phyloP scores from a whole-genome alignment of 2,888 invertebrate species.

The Pollenia angustigena region DNA sequence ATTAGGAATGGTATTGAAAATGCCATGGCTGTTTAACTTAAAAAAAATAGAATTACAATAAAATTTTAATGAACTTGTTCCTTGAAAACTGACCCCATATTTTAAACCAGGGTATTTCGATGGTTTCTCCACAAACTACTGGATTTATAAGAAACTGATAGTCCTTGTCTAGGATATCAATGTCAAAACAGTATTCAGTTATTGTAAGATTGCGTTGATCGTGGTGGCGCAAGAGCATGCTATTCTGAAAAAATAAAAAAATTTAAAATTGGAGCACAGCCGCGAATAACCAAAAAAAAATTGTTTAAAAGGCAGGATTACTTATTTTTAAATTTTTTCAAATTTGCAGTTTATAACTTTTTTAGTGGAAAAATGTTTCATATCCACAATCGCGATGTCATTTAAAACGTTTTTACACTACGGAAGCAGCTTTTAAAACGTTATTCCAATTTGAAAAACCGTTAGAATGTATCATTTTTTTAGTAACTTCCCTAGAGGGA shows the following conservation, averaged over 20 bases:
- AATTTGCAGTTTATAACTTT: no score
- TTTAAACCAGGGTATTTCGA: constrained; percentile 50
- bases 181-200: constrained; percentile 61
- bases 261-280: no score
- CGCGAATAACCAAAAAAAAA: no score
- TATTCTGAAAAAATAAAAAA: constrained; percentile 25
- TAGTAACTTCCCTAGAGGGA: no score
- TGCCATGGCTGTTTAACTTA: constrained; percentile 46
- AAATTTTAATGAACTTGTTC: neutral
- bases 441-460: no score
- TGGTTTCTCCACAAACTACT: constrained; percentile 40
- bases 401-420: no score
- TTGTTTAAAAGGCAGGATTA: no score
- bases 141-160: constrained; percentile 52
- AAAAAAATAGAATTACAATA: neutral
- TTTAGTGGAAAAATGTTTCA: no score
- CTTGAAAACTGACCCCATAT: constrained; percentile 30
- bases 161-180: neutral
- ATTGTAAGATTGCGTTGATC: constrained; percentile 12
- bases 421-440: no score
- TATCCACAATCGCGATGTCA: no score
- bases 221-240: constrained; percentile 33
- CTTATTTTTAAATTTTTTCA: no score
- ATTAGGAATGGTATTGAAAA: constrained; percentile 54
- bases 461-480: no score